Evolutionary conservation across 2,797 vertebrate genomes (phyloP).

Genomic region (Lerista edwardsae): DNA sequence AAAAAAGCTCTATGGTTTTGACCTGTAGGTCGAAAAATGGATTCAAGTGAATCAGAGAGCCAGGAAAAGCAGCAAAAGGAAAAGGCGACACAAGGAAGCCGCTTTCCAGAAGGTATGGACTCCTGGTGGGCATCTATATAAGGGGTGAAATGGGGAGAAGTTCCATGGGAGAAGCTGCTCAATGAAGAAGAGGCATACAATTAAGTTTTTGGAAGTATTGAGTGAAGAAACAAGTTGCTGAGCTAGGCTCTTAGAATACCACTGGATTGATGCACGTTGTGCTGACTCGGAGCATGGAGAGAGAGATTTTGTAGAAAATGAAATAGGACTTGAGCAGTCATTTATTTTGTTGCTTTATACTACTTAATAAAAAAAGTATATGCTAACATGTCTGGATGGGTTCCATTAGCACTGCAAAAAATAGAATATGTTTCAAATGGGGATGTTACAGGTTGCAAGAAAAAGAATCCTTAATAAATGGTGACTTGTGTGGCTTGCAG

Average conservation of each 20-base stretch:
- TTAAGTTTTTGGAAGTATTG: not conserved
- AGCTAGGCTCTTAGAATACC: not conserved
- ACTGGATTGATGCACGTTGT: not conserved
- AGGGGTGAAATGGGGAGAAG: not conserved
- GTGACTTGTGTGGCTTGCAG: not conserved
- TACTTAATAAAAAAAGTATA: not conserved
- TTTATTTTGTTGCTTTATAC: not conserved
- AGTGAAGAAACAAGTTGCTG: not conserved
- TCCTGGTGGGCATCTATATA: not conserved
- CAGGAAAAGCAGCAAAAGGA: conserved; percentile 86
- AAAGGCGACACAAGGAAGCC: conserved; percentile 79
- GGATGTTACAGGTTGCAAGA: not conserved
- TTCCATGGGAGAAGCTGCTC: fast-evolving
- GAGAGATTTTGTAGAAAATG: conserved; percentile 9
- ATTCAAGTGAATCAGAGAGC: conserved; percentile 82
- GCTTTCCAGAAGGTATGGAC: conserved; percentile 89
- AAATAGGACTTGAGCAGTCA: not conserved
- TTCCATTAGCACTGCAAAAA: not conserved
- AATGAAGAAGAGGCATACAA: not conserved
- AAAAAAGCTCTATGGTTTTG: conserved; percentile 68
- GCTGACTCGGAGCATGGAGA: not conserved
- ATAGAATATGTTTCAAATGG: not conserved
- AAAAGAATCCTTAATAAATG: not conserved
- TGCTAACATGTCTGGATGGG: not conserved
- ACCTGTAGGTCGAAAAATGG: conserved; percentile 92